Evolutionary conservation across 2,113 vertebrate species (phyloP), one percentile per base, ranked within the genome.

Genomic region (Diphyllodes magnificus): DNA sequence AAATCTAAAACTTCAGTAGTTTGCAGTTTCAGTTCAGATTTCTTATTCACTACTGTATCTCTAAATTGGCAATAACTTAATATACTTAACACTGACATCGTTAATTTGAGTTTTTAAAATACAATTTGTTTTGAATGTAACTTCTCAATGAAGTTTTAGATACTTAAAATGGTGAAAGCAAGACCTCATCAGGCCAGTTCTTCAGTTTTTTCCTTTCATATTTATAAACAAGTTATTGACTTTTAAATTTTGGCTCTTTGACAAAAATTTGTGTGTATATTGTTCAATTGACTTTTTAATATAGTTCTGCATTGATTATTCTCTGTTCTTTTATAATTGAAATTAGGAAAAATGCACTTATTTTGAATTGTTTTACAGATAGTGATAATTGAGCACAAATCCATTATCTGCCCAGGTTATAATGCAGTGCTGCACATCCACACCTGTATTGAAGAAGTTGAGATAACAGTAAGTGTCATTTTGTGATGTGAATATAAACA

Each of bases 351-450:
- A 78, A 85, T 23, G 31, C 40, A 27, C 54, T 69, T 49, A 22
- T 28, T 87, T 89, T 53, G n/a, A 50, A 87, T 95, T 98, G 22
- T 97, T 97, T 97, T 98, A 69, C 97, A 99, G 99, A 99, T 99
- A 95, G 99, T 99, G 97, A 99, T 99, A 97, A 99, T 99, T 95
- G 99, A 99, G 98, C 99, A 99, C 98, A 99, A 99, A 97, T 99
- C 99, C 94, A 99, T 99, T 98, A 99, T 99, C 97, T 99, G 99
- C 97, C 99, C 99, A 73, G 99, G 99, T 96, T 99, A 99, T 95
- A 99, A 99, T 93, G 99, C 99, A 92, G 99, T 99, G 93, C 98
- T 99, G 95, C 99, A 99, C 97, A 99, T 99, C 97, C 99, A 99
- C 96, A 99, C 99, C 96, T 99, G 99, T 97, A 99, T 99, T 78